phyloP scores from a whole-genome alignment of 2,888 invertebrate species.

The Sepiola atlantica region DNA sequence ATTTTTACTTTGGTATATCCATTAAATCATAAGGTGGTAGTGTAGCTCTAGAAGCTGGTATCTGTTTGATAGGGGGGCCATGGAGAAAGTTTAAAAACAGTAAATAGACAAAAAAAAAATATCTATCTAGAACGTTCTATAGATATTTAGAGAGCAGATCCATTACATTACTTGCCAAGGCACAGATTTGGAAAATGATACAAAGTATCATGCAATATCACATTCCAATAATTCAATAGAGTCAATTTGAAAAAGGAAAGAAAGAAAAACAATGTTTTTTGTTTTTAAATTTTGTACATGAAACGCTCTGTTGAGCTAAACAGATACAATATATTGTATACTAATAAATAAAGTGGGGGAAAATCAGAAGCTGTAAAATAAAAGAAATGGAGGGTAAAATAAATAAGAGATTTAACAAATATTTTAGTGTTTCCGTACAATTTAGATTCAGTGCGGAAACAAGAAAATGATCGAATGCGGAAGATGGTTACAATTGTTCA shows the following conservation, averaged over 20 bases:
- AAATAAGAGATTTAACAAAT: background rate
- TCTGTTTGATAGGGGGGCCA: background rate
- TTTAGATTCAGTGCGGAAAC: background rate
- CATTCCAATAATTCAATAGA: constrained; percentile 32
- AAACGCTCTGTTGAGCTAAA: background rate
- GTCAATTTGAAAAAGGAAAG: background rate
- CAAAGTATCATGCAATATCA: background rate
- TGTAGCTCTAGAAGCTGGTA: background rate
- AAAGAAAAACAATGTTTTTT: background rate
- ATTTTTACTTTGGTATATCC: background rate
- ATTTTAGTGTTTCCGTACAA: background rate
- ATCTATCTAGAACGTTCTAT: background rate
- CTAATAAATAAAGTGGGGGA: background rate
- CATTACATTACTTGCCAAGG: constrained; percentile 8
- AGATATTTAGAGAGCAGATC: background rate
- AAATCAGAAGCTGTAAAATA: background rate
- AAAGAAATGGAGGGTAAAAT: background rate
- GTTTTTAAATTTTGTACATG: background rate
- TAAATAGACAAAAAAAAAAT: background rate
- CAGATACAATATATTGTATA: background rate
- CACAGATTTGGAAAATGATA: background rate
- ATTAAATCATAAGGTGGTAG: background rate
- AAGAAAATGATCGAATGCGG: background rate
- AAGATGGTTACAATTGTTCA: background rate
- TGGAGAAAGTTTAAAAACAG: background rate